Percentiles rank a stretch among this genome's conserved stretches.
These are phyloP conservation scores for Stenchaetothrips biformis DNA, from an alignment of 2,888 invertebrate genomes.

Conservation along the genomic window DNA sequence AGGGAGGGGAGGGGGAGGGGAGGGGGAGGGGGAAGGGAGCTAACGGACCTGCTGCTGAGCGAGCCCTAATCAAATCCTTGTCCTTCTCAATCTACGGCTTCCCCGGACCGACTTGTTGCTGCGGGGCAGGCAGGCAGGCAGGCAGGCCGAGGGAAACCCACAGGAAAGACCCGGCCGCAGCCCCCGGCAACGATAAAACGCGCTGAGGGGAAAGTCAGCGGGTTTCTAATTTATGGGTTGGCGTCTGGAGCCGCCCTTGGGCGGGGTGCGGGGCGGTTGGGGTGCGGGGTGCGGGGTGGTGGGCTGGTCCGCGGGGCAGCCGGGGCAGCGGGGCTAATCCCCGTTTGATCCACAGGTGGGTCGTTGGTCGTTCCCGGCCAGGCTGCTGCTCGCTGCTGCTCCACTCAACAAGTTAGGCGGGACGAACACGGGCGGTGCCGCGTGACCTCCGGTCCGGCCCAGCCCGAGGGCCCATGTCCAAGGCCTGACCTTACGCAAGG, in stretches of 20 bases:
- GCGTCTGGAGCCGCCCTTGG: neutral
- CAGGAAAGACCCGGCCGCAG: neutral
- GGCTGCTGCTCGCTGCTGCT: neutral
- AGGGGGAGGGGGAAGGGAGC: too few relatives aligned
- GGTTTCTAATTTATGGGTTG: neutral
- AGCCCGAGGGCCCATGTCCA: too few relatives aligned
- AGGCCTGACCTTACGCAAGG: too few relatives aligned
- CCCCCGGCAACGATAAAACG: neutral
- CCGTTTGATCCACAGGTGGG: conserved; percentile 11
- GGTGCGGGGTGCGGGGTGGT: neutral
- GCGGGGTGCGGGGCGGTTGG: neutral
- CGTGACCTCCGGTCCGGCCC: too few relatives aligned
- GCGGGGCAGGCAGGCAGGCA: neutral
- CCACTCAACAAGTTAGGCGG: conserved; percentile 22
- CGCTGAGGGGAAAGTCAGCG: neutral
- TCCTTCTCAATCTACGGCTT: neutral
- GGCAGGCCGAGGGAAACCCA: neutral
- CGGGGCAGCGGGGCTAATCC: conserved; percentile 7
- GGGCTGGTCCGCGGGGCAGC: neutral
- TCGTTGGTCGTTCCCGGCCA: neutral
- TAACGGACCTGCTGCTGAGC: neutral
- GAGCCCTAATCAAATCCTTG: neutral
- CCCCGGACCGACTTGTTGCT: neutral
- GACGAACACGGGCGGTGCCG: too few relatives aligned
- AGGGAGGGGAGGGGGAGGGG: neutral